A percentile compares a stretch with the other conserved stretches of the same genome.
These are phyloP conservation scores for Clistopyga incitator DNA, from an alignment of 2,888 invertebrate species.

Conservation along the genomic window DNA sequence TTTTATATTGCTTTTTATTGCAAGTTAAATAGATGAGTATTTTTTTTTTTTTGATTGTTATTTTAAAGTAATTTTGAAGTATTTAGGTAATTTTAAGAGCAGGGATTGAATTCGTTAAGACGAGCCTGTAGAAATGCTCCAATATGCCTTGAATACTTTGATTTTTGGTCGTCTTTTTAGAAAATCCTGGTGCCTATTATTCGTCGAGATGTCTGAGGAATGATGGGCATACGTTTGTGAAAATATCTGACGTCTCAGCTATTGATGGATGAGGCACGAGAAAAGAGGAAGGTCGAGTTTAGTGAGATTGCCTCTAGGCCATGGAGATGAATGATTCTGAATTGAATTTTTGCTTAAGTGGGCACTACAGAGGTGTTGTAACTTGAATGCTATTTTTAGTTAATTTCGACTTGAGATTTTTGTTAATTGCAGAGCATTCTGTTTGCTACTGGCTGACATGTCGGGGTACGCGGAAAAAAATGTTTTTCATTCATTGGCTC, in stretches of 20 bases:
- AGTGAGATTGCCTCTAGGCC: neutral
- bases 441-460: neutral
- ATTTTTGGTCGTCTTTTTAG: neutral
- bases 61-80: too few species aligned
- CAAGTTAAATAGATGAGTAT: too few species aligned
- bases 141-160: neutral
- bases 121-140: neutral
- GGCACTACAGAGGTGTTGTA: neutral
- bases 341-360: neutral
- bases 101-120: too few species aligned
- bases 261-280: constrained; percentile 1
- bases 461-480: neutral
- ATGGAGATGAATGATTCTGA: neutral
- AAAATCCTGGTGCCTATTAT: neutral
- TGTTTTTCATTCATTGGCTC: neutral
- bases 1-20: too few species aligned
- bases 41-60: too few species aligned
- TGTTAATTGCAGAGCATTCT: neutral
- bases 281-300: neutral
- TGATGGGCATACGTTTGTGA: neutral
- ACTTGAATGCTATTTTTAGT: neutral
- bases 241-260: neutral
- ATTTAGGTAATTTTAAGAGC: too few species aligned
- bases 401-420: neutral
- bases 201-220: neutral